phyloP scores from a whole-genome alignment of 2,113 vertebrate genomes.

The Pagrus major region DNA sequence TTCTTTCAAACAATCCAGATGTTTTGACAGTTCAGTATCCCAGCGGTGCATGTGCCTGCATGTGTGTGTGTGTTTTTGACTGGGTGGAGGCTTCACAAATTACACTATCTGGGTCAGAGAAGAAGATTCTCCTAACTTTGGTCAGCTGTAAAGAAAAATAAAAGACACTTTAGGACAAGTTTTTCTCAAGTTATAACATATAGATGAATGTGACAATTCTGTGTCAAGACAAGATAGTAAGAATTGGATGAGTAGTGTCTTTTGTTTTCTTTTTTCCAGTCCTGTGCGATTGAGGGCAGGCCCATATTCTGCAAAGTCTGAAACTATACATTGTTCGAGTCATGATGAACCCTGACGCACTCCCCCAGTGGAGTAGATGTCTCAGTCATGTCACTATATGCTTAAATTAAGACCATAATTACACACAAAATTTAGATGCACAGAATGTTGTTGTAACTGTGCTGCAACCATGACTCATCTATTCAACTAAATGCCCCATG shows the following conservation, averaged over 20 bases:
- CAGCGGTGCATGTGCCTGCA: background rate
- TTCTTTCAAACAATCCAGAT: background rate
- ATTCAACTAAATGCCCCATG: too few species aligned
- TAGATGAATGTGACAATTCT: too few species aligned
- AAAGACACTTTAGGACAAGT: too few species aligned
- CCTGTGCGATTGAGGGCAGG: background rate
- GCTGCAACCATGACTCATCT: background rate
- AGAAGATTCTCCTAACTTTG: background rate
- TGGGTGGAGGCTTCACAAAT: background rate
- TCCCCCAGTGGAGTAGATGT: background rate
- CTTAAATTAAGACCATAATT: background rate
- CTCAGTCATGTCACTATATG: background rate
- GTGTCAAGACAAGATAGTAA: background rate
- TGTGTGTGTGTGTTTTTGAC: background rate
- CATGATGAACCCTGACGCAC: background rate
- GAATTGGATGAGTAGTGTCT: too few species aligned
- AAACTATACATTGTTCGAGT: background rate
- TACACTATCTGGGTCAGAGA: background rate
- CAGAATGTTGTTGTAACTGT: background rate
- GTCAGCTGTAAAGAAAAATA: too few species aligned
- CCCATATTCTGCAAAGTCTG: background rate
- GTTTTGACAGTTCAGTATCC: background rate
- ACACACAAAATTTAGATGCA: background rate
- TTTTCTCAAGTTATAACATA: too few species aligned
- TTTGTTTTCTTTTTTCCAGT: too few species aligned